Percentiles rank a stretch among this genome's conserved stretches.
phyloP scores from a whole-genome alignment of 2,888 invertebrate genomes.

The Eupelmus urozonus region DNA sequence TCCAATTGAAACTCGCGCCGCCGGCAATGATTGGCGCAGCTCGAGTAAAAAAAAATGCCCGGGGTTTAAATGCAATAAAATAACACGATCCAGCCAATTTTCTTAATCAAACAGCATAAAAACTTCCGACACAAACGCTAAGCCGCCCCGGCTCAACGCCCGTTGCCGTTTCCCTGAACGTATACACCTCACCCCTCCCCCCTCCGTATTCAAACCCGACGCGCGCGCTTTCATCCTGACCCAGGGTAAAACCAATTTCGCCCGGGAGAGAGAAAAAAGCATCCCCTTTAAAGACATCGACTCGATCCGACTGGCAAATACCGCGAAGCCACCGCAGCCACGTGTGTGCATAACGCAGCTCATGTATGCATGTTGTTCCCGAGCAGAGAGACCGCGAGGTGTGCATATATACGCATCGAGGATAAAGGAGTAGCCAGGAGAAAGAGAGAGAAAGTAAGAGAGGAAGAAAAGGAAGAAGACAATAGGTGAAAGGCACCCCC shows the following conservation, averaged over 20 bases:
- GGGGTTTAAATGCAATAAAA: too few relatives aligned
- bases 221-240: background rate
- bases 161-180: too few relatives aligned
- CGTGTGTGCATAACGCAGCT: too few relatives aligned
- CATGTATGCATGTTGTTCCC: too few relatives aligned
- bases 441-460: constrained; percentile 9
- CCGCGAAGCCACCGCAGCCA: too few relatives aligned
- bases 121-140: background rate
- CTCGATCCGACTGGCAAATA: background rate
- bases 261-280: background rate
- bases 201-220: background rate
- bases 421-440: background rate
- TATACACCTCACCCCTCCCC: background rate
- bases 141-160: too few relatives aligned
- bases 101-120: constrained; percentile 17
- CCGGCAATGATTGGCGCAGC: too few relatives aligned
- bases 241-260: background rate
- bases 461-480: background rate
- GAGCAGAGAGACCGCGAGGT: too few relatives aligned
- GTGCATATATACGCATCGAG: background rate
- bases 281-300: background rate
- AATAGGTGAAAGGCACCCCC: background rate
- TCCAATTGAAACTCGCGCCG: too few relatives aligned
- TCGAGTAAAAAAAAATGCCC: too few relatives aligned
- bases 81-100: background rate